These are phyloP conservation scores for Lepisosteus oculatus DNA, from an alignment of 2,113 vertebrate genomes.

Conservation along the genomic window DNA sequence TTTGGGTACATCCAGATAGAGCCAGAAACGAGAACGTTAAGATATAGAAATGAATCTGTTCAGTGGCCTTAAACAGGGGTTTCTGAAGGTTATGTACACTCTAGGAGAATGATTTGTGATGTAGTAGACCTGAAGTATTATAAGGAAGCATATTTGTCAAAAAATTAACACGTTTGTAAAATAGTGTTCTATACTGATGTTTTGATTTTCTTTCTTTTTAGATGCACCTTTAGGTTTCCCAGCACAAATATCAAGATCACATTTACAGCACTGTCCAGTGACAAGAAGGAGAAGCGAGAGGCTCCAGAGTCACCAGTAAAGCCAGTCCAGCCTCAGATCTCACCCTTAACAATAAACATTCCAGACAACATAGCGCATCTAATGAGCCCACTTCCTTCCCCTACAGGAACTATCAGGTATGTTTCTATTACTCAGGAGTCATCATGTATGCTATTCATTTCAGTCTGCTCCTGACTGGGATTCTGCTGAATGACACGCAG, in stretches of 20 bases:
- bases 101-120: no score
- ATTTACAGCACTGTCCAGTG: slow-evolving; percentile 88
- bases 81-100: no score
- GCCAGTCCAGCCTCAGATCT: slow-evolving; percentile 90
- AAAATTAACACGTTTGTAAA: no score
- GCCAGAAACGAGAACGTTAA: no score
- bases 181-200: no score
- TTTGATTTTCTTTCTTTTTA: slow-evolving; percentile 49
- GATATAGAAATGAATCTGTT: no score
- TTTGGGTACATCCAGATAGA: no score
- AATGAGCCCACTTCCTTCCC: slow-evolving; percentile 95
- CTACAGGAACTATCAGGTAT: slow-evolving; percentile 96
- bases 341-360: slow-evolving; percentile 97
- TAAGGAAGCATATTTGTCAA: no score
- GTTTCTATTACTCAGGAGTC: not conserved
- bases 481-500: not conserved
- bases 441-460: not conserved
- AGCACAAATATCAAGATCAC: slow-evolving; percentile 99
- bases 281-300: slow-evolving; percentile 89
- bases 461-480: not conserved
- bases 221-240: slow-evolving; percentile 96
- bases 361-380: slow-evolving; percentile 96
- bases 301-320: slow-evolving; percentile 87
- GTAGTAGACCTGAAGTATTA: no score
- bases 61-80: no score